Evolutionary conservation across 2,888 invertebrate species (phyloP), one percentile per base, ranked within the genome.

Genomic region (Horisme vitalbata): DNA sequence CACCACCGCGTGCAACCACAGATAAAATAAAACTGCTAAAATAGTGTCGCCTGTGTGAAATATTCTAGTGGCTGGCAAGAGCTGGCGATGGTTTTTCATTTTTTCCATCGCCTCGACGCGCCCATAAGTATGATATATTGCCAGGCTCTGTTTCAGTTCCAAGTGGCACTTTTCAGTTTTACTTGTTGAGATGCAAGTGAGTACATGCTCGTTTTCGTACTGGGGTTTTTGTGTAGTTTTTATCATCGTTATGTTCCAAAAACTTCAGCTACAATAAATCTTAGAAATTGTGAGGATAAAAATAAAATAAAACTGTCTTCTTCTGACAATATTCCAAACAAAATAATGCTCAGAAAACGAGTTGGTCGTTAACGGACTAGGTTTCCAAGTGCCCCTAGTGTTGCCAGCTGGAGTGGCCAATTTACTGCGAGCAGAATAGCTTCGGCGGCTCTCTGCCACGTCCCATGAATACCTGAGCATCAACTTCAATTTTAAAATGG

Each of bases 81-180:
- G n/a, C n/a, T n/a, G 36, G 14, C 35, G 43, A 34, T 36, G 32
- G 21, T 39, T 49, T 39, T 45, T 41, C 21, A 37, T 47, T 47
- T 47, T 28, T 36, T 35, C 8, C 8, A 12, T 33, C 41, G 34
- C 44, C 34, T 39, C 35, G 27, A 26, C 54, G 33, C 36, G 27
- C 26, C 33, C 30, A 31, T 15, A 48, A 53, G 52, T 57, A 47
- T 56, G 52, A 63, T 57, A 59, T 59, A 64, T 63, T 41, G 51
- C 38, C 37, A 33, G 28, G 41, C 39, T 48, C 39, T 45, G 27
- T 53, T 58, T 53, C 49, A 58, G 58, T 48, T 54, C 28, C 21
- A 45, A 49, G 54, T 36, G 43, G 37, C 28, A 47, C 41, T 39
- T 48, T 28, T 41, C 10, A 18, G 32, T 31, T 35, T 26, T 32